Evolutionary conservation across 1,140 invertebrate genomes (phyloP), one percentile per base, ranked within the genome.

Genomic region (Condylostylus longicornis): DNA sequence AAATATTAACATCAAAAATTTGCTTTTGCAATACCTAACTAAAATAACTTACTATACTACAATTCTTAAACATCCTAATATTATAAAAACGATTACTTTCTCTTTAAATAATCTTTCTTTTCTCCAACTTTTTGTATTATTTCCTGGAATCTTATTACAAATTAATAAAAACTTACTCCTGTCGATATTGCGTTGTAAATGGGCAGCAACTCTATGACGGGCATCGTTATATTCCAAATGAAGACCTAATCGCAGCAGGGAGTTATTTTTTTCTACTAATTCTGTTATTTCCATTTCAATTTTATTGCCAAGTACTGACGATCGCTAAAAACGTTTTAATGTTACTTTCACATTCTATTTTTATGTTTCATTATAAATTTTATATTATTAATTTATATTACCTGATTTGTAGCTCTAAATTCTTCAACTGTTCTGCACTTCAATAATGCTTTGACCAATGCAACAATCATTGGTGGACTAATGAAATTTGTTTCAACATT

Each of bases 401-500:
- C 90, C 79, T 96, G 91, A 68, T 97, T 97, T 32, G 88, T 81
- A 42, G 86, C 87, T 61, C 90, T 73, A 58, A 96, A 89, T 67
- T 96, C 90, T 65, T 89, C 80, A 25, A 96, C 72, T 35, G 74
- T 75, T 56, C 86, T 82, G 46, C 84, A 85, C 47, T 79, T 76
- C 41, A 93, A 73, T 47, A 96, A 70, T 29, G 86, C 73, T 63
- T 79, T 79, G 29, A 96, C 73, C 30, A 98, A 68, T 58, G 76
- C 75, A 37, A 91, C 77, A 52, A 96, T 77, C 34, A 79, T 74
- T 53, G 68, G 68, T 51, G 80, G 84, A 65, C 76, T 85, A 57
- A 97, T 79, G 62, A 89, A 91, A 71, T 98, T 98, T 35, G 90
- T 94, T 73, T 97, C 91, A 44, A 97, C 78, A 63, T 94, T 96